Percentiles rank a stretch among this genome's conserved stretches.
These are phyloP conservation scores for Ennomos quercinarius DNA, from an alignment of 2,888 invertebrate genomes.

Conservation along the genomic window DNA sequence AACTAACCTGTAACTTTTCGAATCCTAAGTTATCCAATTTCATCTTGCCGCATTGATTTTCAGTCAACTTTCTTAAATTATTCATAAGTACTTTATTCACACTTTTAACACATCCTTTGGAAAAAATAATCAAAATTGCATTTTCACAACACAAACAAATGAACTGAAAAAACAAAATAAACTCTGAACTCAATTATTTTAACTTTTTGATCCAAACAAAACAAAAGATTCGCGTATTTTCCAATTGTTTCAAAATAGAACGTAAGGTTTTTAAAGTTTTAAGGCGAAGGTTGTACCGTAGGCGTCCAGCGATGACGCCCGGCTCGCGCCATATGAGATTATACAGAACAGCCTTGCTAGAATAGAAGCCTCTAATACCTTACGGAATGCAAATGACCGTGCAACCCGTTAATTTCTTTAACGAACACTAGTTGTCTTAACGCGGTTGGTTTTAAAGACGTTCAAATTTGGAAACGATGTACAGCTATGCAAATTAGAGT, in stretches of 20 bases:
- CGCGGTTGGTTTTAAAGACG: constrained; percentile 56
- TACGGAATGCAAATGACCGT: constrained; percentile 61
- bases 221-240: constrained; percentile 10
- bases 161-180: constrained; percentile 3
- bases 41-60: constrained; percentile 54
- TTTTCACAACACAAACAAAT: too few species aligned
- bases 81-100: constrained; percentile 38
- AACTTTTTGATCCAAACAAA: constrained; percentile 5
- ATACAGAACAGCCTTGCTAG: constrained; percentile 57
- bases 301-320: constrained; percentile 73
- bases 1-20: constrained; percentile 74
- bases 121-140: background rate
- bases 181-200: background rate
- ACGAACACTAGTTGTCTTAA: constrained; percentile 52
- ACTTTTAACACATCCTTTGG: constrained; percentile 24
- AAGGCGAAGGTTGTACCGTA: constrained; percentile 59
- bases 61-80: constrained; percentile 34
- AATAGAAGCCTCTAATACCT: constrained; percentile 54
- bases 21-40: constrained; percentile 82
- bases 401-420: constrained; percentile 53
- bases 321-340: constrained; percentile 71
- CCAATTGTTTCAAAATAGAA: constrained; percentile 22
- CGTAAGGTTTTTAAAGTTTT: constrained; percentile 35
- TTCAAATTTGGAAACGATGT: constrained; percentile 49
- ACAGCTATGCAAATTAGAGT: constrained; percentile 64